Evolutionary conservation across 2,888 invertebrate species (phyloP), one percentile per base, ranked within the genome.

Genomic region (Branchellion lobata): DNA sequence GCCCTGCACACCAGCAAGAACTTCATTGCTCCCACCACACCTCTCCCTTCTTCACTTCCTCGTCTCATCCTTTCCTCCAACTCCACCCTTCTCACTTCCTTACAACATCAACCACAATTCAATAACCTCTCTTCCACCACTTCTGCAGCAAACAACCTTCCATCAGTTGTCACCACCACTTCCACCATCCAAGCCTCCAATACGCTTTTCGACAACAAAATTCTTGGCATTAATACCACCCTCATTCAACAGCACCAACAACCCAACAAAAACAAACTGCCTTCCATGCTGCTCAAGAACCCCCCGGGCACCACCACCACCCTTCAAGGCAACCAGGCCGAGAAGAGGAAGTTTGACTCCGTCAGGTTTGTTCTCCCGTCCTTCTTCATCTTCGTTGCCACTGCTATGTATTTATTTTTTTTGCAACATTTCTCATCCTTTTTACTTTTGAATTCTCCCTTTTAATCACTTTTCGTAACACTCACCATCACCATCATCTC

Each of bases 321-420:
- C 29, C 18, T 29, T 0, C 78, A 78, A 65, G 57, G 18, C 21
- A 24, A 36, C 47, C 40, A 29, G 61, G 65, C 84, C 72, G 85
- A 86, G 74, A 86, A 86, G 80, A 84, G 85, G 57, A 85, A 85
- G 83, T 86, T 84, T 82, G 86, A 86, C 77, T 83, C 85, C 68
- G 83, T 86, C 71, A 86, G 85, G 86, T 86, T 79, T 84, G 85
- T 84, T 21, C 2, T 61, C 61, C 0, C 18, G 40, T 40, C 40
- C 14, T 8, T 14, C n/a, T 51, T 51, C 53, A 51, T 51, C 14
- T 51, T 51, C n/a, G n/a, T n/a, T n/a, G n/a, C n/a, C n/a, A n/a
- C n/a, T n/a, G n/a, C n/a, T 40, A 5, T 40, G 8, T 14, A 8
- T 5, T 40, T 40, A 14, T 40, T 40, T 40, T 40, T 14, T 40